Conservation (phyloP, 2,888 invertebrate genomes). For the Drosophila mayaguana region DNA sequence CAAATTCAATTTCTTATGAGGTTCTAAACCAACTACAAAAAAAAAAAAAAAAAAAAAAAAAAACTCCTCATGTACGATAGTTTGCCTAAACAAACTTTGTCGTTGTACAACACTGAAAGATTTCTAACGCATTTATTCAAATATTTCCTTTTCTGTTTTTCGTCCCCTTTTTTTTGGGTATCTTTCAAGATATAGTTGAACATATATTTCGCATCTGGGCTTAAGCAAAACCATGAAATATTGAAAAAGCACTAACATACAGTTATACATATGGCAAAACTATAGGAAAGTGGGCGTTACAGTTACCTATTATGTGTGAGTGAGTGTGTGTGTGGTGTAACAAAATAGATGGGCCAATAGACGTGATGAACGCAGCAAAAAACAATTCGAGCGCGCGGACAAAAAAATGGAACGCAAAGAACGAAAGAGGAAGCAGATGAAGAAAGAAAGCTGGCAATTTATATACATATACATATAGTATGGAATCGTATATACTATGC, state of each 20-base stretch:
- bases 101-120: background rate
- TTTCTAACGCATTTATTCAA: background rate
- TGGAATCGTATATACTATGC: constrained; percentile 43
- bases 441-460: constrained; percentile 58
- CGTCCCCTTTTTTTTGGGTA: background rate
- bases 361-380: constrained; percentile 71
- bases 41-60: background rate
- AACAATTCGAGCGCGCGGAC: constrained; percentile 24
- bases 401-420: constrained; percentile 11
- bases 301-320: constrained; percentile 17
- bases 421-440: constrained; percentile 26
- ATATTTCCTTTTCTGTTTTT: background rate
- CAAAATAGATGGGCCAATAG: constrained; percentile 68
- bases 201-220: constrained; percentile 37
- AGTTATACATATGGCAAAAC: constrained; percentile 15
- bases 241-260: constrained; percentile 36
- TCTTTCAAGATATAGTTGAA: background rate
- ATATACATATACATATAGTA: constrained; percentile 46
- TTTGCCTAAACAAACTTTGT: background rate
- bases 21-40: background rate
- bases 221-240: constrained; percentile 63
- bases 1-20: background rate
- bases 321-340: constrained; percentile 32
- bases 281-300: constrained; percentile 52
- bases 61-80: background rate